Evolutionary conservation across 2,888 invertebrate genomes (phyloP), one percentile per base, ranked within the genome.

Genomic region (Penaeus monodon): DNA sequence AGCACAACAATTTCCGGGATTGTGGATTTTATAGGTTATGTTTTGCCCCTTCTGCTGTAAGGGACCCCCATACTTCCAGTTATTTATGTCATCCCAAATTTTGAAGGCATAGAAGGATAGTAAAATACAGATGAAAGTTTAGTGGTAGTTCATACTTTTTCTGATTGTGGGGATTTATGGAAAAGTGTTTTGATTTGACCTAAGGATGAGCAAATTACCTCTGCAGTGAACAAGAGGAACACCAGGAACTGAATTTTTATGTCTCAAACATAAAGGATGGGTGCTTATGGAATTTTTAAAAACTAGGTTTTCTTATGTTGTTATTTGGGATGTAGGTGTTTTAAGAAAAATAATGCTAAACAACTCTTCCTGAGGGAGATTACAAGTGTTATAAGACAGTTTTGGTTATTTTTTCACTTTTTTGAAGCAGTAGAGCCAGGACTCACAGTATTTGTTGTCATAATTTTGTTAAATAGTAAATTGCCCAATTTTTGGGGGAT

Each of bases 351-450:
- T 66, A 65, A 77, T 27, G 24, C 24, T 57, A 44, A 77, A 38
- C 38, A 24, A 82, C 70, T 79, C 88, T 88, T 88, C 88, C 88
- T 79, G 74, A 88, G 88, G 88, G 84, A 88, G 88, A 84, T 79
- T 88, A 83, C 88, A 88, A 88, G 84, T 84, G 88, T 66, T 76
- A 49, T 88, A 65, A 84, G 84, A 88, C 38, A 73, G 73, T n/a
- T 74, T 88, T 84, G 80, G 84, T 76, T 63, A 82, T n/a, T n/a
- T 74, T 76, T 33, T n/a, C 44, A 73, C 24, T n/a, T 74, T 73
- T 73, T 57, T 57, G 44, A 73, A 79, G 38, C 24, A 44, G 77
- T 77, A 77, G 57, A 63, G 63, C 77, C 63, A 17, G 57, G 63
- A 77, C 27, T 76, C 44, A 77, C 63, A 63, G 57, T 29, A 57